phyloP scores from a whole-genome alignment of 30 jellyfish, hydroid and myxozoan genomes.

The Aurelia sp. region DNA sequence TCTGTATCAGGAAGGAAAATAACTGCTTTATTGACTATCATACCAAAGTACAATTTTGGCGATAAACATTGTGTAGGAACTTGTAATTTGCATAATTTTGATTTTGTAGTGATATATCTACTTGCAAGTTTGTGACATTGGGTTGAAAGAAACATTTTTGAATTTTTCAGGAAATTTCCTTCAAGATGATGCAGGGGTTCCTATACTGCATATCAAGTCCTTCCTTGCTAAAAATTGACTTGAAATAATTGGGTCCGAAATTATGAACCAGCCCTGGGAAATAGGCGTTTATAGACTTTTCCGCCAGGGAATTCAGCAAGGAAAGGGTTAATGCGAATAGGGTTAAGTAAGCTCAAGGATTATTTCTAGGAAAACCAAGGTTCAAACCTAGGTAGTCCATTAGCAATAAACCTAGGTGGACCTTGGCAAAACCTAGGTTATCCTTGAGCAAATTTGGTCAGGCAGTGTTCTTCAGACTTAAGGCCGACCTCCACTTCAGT shows the following conservation, averaged over 20 bases:
- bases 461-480: no score
- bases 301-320: no score
- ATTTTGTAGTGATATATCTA: slow-evolving; percentile 1
- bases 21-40: slow-evolving; percentile 12
- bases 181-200: background rate
- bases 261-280: slow-evolving; percentile 17
- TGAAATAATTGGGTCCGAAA: slow-evolving; percentile 13
- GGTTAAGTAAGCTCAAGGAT: no score
- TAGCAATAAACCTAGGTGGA: no score
- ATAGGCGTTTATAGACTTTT: no score
- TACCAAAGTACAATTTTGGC: slow-evolving; percentile 35
- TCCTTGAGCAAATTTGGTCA: no score
- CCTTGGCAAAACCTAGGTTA: no score
- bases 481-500: no score
- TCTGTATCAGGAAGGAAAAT: slow-evolving; percentile 18
- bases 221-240: slow-evolving; percentile 21
- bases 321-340: no score
- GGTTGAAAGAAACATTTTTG: slow-evolving; percentile 14
- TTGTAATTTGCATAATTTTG: background rate
- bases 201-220: slow-evolving; percentile 24
- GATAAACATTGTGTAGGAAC: background rate
- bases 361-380: no score
- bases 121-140: background rate
- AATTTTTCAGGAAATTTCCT: slow-evolving; percentile 33
- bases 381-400: no score